Conservation (phyloP, 1,140 invertebrate genomes). For the Polypedilum pembai region DNA sequence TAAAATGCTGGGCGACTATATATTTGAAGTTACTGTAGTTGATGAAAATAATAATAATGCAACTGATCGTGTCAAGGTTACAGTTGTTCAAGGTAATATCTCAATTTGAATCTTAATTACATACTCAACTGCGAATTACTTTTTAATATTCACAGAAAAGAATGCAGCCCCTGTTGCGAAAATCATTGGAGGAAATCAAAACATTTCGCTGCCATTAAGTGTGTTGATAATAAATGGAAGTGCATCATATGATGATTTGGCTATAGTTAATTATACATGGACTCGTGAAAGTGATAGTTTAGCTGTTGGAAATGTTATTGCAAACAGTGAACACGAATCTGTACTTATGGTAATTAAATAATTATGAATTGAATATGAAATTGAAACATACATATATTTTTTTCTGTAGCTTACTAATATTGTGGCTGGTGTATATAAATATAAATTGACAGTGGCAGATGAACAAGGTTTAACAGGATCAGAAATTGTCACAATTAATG, state of each 20-base stretch:
- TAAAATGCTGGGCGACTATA: constrained; percentile 70
- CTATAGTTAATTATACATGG: constrained; percentile 80
- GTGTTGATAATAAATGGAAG: constrained; percentile 78
- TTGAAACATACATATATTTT: constrained; percentile 30
- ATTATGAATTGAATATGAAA: no score
- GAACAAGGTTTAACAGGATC: constrained; percentile 73
- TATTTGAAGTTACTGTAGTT: constrained; percentile 73
- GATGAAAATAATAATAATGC: constrained; percentile 77
- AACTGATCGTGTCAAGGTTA: constrained; percentile 61
- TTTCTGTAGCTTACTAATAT: constrained; percentile 66
- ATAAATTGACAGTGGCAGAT: constrained; percentile 80
- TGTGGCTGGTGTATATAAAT: constrained; percentile 79
- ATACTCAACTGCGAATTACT: neutral
- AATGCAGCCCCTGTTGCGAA: constrained; percentile 82
- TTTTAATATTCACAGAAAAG: constrained; percentile 55
- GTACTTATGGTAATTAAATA: constrained; percentile 59
- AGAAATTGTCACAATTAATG: constrained; percentile 76
- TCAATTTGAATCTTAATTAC: constrained; percentile 39
- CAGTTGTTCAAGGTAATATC: constrained; percentile 76
- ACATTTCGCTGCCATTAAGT: constrained; percentile 63
- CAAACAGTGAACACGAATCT: constrained; percentile 62
- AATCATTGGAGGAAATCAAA: constrained; percentile 70
- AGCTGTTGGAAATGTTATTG: constrained; percentile 73
- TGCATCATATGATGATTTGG: constrained; percentile 77
- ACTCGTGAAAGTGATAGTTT: constrained; percentile 68